Evolutionary conservation across 2,888 invertebrate species (phyloP), one percentile per base, ranked within the genome.

Genomic region (Bombylius major): DNA sequence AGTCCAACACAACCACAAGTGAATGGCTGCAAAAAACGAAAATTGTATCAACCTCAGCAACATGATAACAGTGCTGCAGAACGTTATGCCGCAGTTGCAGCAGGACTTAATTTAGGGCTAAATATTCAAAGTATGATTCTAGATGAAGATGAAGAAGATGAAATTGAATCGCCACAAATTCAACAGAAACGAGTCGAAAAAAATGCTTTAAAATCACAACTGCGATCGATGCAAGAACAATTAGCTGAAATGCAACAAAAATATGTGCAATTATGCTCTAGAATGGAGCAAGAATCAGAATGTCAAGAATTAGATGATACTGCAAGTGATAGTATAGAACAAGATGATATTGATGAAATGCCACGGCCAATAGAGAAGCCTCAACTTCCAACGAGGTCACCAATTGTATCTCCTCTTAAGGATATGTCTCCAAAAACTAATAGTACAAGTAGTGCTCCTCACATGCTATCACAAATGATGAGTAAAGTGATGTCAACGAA

Each of bases 1-100:
- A 89, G 89, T 70, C 90, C 90, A 46, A 51, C 51, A 5, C 84
- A 86, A 71, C 64, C 70, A 13, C 72, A 71, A 63, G 73, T 73
- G 11, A 93, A 93, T 75, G 93, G 94, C 51, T 94, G 93, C 76
- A 94, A 94, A 74, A 97, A 97, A 75, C 82, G 96, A 51, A 97
- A 97, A 75, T 79, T 95, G 39, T 95, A 95, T 70, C 93, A 94
- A 68, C 96, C 96, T 12, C 93, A 94, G 73, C 95, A 95, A 69
- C 92, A 94, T 73, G 88, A 88, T 68, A 69, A 71, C 61, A 79
- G 79, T 56, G 82, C 82, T 36, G 82, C 80, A 63, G 83, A 83
- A 63, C 75, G 82, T n/a, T 78, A 77, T 65, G 80, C 75, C 69
- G 80, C 75, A 62, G 73, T 75, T 3, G 74, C 74, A 4, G 78